Evolutionary conservation across 2,113 vertebrate genomes (phyloP).

Genomic region (Girardinichthys multiradiatus): DNA sequence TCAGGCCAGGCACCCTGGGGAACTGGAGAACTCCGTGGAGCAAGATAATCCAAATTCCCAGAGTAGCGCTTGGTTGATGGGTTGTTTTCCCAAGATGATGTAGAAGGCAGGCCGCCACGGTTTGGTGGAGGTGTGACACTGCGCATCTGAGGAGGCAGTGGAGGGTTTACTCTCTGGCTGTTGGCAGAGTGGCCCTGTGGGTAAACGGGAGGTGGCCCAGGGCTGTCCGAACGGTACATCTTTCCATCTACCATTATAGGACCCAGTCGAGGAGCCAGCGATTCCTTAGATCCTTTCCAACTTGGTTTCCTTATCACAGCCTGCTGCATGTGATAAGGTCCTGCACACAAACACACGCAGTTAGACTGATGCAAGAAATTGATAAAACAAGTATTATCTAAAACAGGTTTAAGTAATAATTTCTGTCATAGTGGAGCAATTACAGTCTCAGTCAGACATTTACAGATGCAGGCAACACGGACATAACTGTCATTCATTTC

Average conservation of each 20-base stretch:
- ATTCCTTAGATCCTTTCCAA: slow-evolving; percentile 99
- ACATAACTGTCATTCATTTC: too few species aligned
- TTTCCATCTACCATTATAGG: slow-evolving; percentile 85
- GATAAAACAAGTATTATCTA: too few species aligned
- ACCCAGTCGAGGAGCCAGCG: slow-evolving; percentile 88
- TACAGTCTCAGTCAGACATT: too few species aligned
- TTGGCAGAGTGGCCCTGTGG: slow-evolving; percentile 84
- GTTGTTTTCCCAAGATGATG: slow-evolving; percentile 89
- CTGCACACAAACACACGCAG: slow-evolving; percentile 43
- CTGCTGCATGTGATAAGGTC: slow-evolving; percentile 84
- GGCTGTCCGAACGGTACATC: slow-evolving; percentile 89
- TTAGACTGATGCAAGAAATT: neutral
- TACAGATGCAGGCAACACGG: too few species aligned
- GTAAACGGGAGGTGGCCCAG: slow-evolving; percentile 85
- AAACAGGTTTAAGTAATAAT: too few species aligned
- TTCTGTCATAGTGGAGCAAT: too few species aligned
- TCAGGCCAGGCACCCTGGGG: slow-evolving; percentile 91
- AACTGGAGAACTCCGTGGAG: slow-evolving; percentile 91
- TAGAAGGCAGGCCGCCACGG: slow-evolving; percentile 85
- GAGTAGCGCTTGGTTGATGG: slow-evolving; percentile 92
- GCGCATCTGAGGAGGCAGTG: slow-evolving; percentile 88
- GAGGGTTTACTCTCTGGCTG: slow-evolving; percentile 89
- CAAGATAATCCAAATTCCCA: slow-evolving; percentile 93
- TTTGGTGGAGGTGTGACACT: slow-evolving; percentile 92
- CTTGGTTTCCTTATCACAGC: slow-evolving; percentile 89